phyloP scores from a whole-genome alignment of 2,113 vertebrate genomes.

The Osmerus eperlanus region DNA sequence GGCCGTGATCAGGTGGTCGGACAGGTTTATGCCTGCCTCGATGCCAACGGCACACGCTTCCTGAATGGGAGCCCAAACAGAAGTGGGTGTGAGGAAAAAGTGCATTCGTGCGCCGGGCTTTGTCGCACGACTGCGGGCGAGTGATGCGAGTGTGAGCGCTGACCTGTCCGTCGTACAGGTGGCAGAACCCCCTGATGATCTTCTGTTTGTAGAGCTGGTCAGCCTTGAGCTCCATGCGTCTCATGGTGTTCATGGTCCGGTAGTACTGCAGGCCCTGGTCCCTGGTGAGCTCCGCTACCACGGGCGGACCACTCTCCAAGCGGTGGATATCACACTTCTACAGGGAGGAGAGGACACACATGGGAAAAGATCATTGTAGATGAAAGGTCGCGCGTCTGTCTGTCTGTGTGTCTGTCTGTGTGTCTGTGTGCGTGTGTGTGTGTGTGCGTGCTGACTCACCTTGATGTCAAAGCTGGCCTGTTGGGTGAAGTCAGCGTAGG shows the following conservation, averaged over 20 bases:
- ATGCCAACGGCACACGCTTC: slow-evolving; percentile 93
- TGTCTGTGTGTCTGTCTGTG: background rate
- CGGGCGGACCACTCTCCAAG: slow-evolving; percentile 82
- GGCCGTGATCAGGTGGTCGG: slow-evolving; percentile 92
- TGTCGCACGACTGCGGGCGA: no score
- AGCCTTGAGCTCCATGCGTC: slow-evolving; percentile 95
- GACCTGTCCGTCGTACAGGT: slow-evolving; percentile 94
- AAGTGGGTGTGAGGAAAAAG: background rate
- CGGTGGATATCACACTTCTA: slow-evolving; percentile 88
- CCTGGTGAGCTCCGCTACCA: slow-evolving; percentile 77
- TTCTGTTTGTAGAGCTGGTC: slow-evolving; percentile 91
- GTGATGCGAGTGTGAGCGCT: background rate
- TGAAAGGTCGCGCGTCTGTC: background rate
- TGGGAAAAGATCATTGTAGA: background rate
- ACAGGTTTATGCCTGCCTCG: slow-evolving; percentile 80
- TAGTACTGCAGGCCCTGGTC: slow-evolving; percentile 93
- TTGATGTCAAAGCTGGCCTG: slow-evolving; percentile 90
- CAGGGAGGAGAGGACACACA: background rate
- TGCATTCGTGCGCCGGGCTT: background rate
- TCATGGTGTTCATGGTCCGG: slow-evolving; percentile 87
- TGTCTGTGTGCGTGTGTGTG: background rate
- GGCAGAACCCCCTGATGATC: slow-evolving; percentile 95
- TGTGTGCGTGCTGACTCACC: slow-evolving; percentile 62
- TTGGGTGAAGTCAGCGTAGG: slow-evolving; percentile 81
- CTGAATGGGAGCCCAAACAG: slow-evolving; percentile 57